Base-by-base conservation (phyloP, 2,113 vertebrate genomes). In the Anarrhichthys ocellatus region DNA sequence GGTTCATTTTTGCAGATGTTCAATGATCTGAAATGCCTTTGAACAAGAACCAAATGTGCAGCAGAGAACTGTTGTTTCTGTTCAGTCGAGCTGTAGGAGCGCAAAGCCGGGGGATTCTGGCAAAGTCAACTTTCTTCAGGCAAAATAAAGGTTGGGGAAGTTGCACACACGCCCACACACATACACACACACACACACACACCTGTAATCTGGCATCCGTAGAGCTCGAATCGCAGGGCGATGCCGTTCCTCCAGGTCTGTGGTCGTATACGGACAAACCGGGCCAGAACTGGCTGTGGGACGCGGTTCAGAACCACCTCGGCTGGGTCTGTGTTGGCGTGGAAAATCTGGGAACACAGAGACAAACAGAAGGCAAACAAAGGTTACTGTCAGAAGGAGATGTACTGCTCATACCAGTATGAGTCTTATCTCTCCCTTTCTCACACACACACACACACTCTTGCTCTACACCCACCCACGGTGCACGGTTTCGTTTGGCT, bases 171-270 rank as follows among this genome's bases (percentile, higher is more conserved):
- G 22, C 50, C 54, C 56, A 52, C 20, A 22, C 48, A 10, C 52
- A 52, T 27, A 24, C 44, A 8, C 38, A 6, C 44, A 8, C 40
- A 42, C 67, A 10, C 59, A 22, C 70, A 79, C 87, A 38, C 77
- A 99, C 98, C 98, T 64, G 98, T 98, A 84, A 99, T 98, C 82
- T 97, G 96, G 87, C 98, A 99, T 87, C 98, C 98, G 0, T 97
- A 98, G 34, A 99, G 95, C 91, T 99, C 98, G 24, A 99, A 96
- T 58, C 98, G 96, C 73, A 99, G 95, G n/a, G 98, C 97, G 0
- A 99, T 99, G 90, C 98, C 98, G 0, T 95, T 96, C 82, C 95
- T 96, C 98, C 98, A 99, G 2, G 94, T 94, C 93, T 99, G 98
- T 0, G 98, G 98, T 62, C 98, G 96, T 90, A 99, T 96, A 24